A percentile compares a stretch with the other conserved stretches of the same genome.
phyloP scores from a whole-genome alignment of 2,888 invertebrate species.

The Fissipunctia ypsillon region DNA sequence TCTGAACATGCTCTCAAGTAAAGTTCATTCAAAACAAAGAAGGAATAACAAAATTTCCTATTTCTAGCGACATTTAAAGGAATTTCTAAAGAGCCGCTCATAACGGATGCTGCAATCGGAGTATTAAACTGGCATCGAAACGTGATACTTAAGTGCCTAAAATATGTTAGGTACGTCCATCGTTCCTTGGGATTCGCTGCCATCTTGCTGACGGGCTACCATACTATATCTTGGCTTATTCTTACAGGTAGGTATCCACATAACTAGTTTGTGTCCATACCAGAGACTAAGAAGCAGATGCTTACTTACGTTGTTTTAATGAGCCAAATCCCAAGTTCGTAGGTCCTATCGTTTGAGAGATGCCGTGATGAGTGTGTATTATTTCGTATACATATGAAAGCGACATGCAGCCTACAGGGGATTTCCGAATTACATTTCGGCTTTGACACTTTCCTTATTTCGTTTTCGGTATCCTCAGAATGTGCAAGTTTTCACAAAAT shows the following conservation, averaged over 20 bases:
- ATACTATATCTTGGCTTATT: background rate
- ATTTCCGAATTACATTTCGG: constrained; percentile 28
- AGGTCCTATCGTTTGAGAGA: background rate
- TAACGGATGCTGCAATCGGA: background rate
- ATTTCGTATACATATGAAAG: constrained; percentile 3
- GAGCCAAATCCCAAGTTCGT: background rate
- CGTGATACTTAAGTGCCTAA: background rate
- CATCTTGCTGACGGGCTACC: background rate
- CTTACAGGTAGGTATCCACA: background rate
- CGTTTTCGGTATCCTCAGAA: constrained; percentile 15
- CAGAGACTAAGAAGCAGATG: background rate
- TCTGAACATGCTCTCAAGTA: constrained; percentile 15
- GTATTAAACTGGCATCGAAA: background rate
- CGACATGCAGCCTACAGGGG: constrained; percentile 7
- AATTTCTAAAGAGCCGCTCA: background rate
- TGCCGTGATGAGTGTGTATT: background rate
- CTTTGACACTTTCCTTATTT: constrained; percentile 34
- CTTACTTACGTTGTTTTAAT: background rate
- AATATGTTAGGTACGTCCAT: background rate
- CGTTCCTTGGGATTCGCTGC: background rate
- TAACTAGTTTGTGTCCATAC: background rate
- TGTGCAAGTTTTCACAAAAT: constrained; percentile 28
- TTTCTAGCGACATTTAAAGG: background rate
- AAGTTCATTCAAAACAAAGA: constrained; percentile 21
- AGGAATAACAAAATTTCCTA: background rate